Evolutionary conservation across 2,797 vertebrate genomes (phyloP).

Genomic region (Graptemys geographica): DNA sequence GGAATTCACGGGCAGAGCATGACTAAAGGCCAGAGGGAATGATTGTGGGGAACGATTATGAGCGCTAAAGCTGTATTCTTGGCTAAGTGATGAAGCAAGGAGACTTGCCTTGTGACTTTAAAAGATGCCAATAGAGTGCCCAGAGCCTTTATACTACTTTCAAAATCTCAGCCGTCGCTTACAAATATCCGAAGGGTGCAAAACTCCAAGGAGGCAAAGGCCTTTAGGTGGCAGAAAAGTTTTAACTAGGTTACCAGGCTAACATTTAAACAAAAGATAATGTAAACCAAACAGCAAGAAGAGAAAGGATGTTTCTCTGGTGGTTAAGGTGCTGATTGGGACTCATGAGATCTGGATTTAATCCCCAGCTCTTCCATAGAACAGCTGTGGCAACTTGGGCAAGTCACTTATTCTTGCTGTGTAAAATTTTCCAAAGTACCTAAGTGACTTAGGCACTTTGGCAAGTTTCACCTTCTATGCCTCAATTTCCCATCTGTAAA

Average conservation of each 20-base stretch:
- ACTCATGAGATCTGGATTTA: neutral
- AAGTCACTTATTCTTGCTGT: neutral
- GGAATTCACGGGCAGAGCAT: neutral
- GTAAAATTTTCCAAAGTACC: neutral
- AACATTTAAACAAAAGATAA: neutral
- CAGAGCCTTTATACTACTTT: neutral
- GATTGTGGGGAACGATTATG: neutral
- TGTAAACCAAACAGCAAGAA: neutral
- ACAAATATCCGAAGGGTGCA: neutral
- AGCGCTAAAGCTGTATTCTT: neutral
- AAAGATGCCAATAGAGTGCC: neutral
- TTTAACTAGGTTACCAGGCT: neutral
- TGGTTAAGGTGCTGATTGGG: neutral
- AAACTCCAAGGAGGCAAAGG: neutral
- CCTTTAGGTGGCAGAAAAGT: neutral
- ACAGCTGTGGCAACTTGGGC: constrained; percentile 18
- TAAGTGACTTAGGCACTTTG: neutral
- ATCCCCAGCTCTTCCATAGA: neutral
- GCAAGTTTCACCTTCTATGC: neutral
- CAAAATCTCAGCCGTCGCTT: neutral
- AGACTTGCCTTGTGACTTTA: neutral
- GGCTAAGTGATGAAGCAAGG: neutral
- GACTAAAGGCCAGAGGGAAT: neutral
- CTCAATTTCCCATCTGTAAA: neutral
- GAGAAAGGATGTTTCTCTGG: neutral